Percentiles rank a stretch among this genome's conserved stretches.
Conservation (phyloP, 2,797 vertebrate genomes). For the Melanotaenia boesemani region DNA sequence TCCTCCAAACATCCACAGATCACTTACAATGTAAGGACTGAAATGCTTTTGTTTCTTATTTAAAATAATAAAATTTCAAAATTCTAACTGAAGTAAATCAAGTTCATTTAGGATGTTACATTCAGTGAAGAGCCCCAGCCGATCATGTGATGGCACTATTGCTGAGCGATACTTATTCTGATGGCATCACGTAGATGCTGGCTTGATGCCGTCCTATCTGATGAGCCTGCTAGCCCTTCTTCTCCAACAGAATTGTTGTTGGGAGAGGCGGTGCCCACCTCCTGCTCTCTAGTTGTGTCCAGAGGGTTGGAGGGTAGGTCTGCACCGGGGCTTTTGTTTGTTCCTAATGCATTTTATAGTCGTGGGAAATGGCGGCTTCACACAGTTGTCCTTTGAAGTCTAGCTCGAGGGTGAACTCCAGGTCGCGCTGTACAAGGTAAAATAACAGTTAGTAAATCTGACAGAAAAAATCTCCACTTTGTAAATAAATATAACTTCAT, state of each 20-base stretch:
- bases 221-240: slow-evolving; percentile 24
- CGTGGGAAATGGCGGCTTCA: slow-evolving; percentile 95
- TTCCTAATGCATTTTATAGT: slow-evolving; percentile 97
- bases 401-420: slow-evolving; percentile 97
- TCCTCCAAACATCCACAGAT: slow-evolving; percentile 36
- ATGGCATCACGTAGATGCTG: slow-evolving; percentile 68
- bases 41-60: slow-evolving; percentile 18
- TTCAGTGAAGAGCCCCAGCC: slow-evolving; percentile 68
- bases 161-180: slow-evolving; percentile 68
- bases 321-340: slow-evolving; percentile 6
- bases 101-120: slow-evolving; percentile 70
- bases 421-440: slow-evolving; percentile 87
- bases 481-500: neutral
- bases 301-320: slow-evolving; percentile 48
- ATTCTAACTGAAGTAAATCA: slow-evolving; percentile 39
- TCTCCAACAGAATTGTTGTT: slow-evolving; percentile 39
- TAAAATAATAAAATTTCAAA: slow-evolving; percentile 27
- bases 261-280: slow-evolving; percentile 33
- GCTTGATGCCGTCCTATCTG: slow-evolving; percentile 51
- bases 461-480: neutral
- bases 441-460: neutral
- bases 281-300: slow-evolving; percentile 34
- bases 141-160: slow-evolving; percentile 71
- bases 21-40: slow-evolving; percentile 10
- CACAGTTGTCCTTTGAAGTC: slow-evolving; percentile 99